Conservation (phyloP, 1,140 invertebrate species). For the Lasioglossum albipes region DNA sequence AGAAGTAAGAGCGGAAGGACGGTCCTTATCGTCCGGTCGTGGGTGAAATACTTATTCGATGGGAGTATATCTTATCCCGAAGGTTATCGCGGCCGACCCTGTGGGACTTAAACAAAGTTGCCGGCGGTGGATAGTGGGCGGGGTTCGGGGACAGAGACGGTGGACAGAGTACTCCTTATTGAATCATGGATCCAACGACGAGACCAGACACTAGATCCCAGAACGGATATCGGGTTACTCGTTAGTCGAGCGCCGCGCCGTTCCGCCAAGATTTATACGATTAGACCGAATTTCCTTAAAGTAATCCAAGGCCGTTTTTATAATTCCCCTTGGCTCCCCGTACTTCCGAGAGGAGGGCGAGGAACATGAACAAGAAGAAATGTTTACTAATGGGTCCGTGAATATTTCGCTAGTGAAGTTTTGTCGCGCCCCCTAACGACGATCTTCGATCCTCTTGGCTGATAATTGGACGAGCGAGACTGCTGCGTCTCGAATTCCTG, state of each 20-base stretch:
- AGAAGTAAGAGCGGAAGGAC: constrained; percentile 41
- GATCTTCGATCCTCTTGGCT: not conserved
- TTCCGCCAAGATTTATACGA: constrained; percentile 62
- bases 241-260: constrained; percentile 51
- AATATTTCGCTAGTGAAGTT: not conserved
- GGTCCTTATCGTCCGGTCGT: constrained; percentile 54
- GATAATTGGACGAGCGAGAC: not conserved
- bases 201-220: constrained; percentile 64
- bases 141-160: constrained; percentile 12
- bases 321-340: not conserved
- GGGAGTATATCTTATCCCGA: constrained; percentile 59
- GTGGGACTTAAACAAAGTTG: constrained; percentile 67
- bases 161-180: constrained; percentile 60
- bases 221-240: constrained; percentile 64
- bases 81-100: constrained; percentile 64
- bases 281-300: constrained; percentile 52
- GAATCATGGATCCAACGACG: constrained; percentile 67
- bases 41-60: constrained; percentile 67
- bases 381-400: constrained; percentile 3
- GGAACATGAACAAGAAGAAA: not conserved
- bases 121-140: not conserved
- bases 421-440: not conserved
- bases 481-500: no score
- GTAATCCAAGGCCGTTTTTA: constrained; percentile 33
- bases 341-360: no score